These are phyloP conservation scores for Chloromyia formosa DNA, from an alignment of 2,888 invertebrate genomes.

Conservation along the genomic window DNA sequence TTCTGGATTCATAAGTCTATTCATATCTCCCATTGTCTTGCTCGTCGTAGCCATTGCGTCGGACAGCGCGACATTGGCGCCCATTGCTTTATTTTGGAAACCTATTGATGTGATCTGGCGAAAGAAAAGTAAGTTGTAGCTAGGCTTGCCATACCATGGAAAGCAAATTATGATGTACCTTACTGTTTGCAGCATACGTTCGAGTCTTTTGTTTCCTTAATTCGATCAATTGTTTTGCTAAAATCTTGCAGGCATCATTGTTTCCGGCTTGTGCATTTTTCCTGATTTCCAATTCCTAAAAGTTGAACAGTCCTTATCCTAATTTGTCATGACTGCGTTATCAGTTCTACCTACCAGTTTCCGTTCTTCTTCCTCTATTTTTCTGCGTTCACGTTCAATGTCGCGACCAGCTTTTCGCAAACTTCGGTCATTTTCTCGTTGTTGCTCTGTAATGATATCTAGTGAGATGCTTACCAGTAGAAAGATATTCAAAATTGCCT, in stretches of 20 bases:
- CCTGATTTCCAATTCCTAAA: conserved; percentile 85
- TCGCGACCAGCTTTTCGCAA: conserved; percentile 84
- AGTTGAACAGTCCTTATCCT: conserved; percentile 9
- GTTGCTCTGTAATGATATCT: conserved; percentile 71
- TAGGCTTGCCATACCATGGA: too few relatives aligned
- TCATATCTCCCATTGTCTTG: conserved; percentile 89
- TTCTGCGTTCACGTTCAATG: conserved; percentile 81
- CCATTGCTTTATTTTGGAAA: conserved; percentile 88
- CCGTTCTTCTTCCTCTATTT: conserved; percentile 88
- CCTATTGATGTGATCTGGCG: conserved; percentile 73
- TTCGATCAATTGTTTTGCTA: conserved; percentile 90
- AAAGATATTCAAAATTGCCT: conserved; percentile 35
- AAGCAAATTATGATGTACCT: too few relatives aligned
- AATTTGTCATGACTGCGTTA: conserved; percentile 57
- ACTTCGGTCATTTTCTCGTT: conserved; percentile 82
- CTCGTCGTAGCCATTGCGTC: conserved; percentile 89
- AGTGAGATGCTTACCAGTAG: neutral
- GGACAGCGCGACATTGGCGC: conserved; percentile 86
- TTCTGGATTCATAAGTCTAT: conserved; percentile 85
- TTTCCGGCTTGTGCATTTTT: conserved; percentile 89
- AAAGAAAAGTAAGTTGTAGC: neutral
- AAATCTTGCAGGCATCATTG: conserved; percentile 80
- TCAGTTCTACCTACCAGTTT: conserved; percentile 69
- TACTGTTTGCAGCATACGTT: conserved; percentile 82
- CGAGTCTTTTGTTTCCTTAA: conserved; percentile 88